Evolutionary conservation across 2,888 invertebrate genomes (phyloP).

Genomic region (Ophion ellenae): DNA sequence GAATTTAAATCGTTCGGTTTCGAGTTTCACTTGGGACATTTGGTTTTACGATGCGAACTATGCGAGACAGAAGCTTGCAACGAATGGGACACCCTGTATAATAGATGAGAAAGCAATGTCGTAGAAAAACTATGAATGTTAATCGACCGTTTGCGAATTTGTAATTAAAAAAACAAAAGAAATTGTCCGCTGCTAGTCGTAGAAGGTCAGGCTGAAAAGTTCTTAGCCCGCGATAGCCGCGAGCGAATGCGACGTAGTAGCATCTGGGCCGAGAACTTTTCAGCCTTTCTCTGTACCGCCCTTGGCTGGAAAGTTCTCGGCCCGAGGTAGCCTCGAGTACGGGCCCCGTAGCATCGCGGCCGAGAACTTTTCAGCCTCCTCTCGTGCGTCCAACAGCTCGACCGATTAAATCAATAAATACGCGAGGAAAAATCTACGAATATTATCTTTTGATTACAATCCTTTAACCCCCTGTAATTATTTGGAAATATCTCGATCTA

Average conservation of each 20-base stretch:
- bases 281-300: background rate
- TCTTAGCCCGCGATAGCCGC: background rate
- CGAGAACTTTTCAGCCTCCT: background rate
- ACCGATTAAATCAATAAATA: background rate
- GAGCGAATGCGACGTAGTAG: background rate
- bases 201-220: background rate
- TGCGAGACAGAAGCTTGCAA: background rate
- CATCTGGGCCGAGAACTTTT: too few relatives aligned
- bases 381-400: background rate
- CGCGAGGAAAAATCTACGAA: background rate
- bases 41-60: background rate
- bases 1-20: background rate
- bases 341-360: background rate
- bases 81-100: background rate
- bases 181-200: background rate
- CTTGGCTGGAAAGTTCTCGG: background rate
- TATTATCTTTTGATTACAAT: background rate
- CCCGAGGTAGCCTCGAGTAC: background rate
- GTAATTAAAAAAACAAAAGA: background rate
- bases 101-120: slow-evolving; percentile 29
- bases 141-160: slow-evolving; percentile 29
- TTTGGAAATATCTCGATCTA: slow-evolving; percentile 9
- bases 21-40: too few relatives aligned
- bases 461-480: slow-evolving; percentile 12
- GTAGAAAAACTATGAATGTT: slow-evolving; percentile 39